A percentile compares a stretch with the other conserved stretches of the same genome.
Evolutionary conservation across 2,797 vertebrate species (phyloP).

Genomic region (Sebastiscus albofasciatus): DNA sequence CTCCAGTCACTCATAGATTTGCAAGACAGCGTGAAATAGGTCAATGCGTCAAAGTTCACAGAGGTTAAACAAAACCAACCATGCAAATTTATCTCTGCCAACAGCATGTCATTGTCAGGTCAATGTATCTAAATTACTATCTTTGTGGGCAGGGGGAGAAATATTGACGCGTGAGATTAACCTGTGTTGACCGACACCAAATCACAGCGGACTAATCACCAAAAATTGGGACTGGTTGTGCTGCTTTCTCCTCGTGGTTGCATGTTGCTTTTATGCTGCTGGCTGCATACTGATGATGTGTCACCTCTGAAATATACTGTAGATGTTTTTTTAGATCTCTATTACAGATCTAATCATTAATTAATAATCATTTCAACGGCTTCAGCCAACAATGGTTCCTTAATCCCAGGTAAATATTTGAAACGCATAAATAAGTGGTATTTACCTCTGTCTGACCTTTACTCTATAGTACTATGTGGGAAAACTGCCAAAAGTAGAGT

Average conservation of each 20-base stretch:
- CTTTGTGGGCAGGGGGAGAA: neutral
- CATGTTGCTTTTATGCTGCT: neutral
- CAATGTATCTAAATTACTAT: neutral
- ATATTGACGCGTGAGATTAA: neutral
- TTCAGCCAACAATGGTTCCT: neutral
- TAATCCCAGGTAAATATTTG: neutral
- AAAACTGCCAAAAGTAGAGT: slow-evolving; percentile 44
- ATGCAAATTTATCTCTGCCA: neutral
- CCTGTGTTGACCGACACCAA: neutral
- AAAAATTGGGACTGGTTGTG: neutral
- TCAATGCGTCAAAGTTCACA: neutral
- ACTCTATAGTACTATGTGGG: neutral
- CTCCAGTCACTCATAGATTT: neutral
- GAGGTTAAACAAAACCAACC: neutral
- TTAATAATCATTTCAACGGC: neutral
- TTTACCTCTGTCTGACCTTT: slow-evolving; percentile 31
- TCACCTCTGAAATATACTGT: neutral
- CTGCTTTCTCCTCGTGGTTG: neutral
- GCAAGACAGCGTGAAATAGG: neutral
- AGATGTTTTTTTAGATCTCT: neutral
- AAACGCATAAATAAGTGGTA: neutral
- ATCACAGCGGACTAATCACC: neutral
- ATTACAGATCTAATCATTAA: neutral
- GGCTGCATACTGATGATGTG: neutral
- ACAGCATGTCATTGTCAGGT: neutral